Base-by-base conservation (phyloP, 2,888 invertebrate genomes). In the Trissoscelio sp. region DNA sequence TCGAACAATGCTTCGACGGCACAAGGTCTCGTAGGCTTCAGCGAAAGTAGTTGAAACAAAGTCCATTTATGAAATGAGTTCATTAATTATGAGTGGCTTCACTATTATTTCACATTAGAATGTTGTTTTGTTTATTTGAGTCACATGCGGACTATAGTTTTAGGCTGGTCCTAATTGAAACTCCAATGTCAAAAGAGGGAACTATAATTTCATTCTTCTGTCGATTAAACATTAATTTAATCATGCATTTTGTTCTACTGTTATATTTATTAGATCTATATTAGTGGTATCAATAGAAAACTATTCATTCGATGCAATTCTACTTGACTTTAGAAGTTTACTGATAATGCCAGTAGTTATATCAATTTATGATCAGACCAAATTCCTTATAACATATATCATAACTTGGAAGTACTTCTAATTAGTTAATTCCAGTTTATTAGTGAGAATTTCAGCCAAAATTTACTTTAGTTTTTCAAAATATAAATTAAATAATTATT, bases 361-460 rank as follows among this genome's bases (percentile, higher is more conserved):
- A 73, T 55, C 62, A 73, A 12, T 62, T 55, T 62, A 53, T 55
- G 73, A 44, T 73, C 73, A 62, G 60, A 53, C 73, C 1, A 24
- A 53, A 62, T 70, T 58, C 31, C 2, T 11, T 34, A 3, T 6
- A 28, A 66, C 14, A 24, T 37, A 51, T 42, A n/a, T 42, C 58
- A n/a, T n/a, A n/a, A n/a, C n/a, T n/a, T n/a, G n/a, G n/a, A n/a
- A n/a, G n/a, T n/a, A n/a, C n/a, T n/a, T n/a, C n/a, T n/a, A n/a
- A n/a, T n/a, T n/a, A n/a, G n/a, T n/a, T n/a, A n/a, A n/a, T n/a
- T n/a, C n/a, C n/a, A n/a, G n/a, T n/a, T n/a, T n/a, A n/a, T n/a
- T n/a, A n/a, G n/a, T n/a, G n/a, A n/a, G n/a, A n/a, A n/a, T n/a
- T n/a, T n/a, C n/a, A n/a, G n/a, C n/a, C n/a, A n/a, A n/a, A n/a